These are phyloP conservation scores for Pygocentrus nattereri DNA, from an alignment of 2,797 vertebrate species.

Conservation along the genomic window DNA sequence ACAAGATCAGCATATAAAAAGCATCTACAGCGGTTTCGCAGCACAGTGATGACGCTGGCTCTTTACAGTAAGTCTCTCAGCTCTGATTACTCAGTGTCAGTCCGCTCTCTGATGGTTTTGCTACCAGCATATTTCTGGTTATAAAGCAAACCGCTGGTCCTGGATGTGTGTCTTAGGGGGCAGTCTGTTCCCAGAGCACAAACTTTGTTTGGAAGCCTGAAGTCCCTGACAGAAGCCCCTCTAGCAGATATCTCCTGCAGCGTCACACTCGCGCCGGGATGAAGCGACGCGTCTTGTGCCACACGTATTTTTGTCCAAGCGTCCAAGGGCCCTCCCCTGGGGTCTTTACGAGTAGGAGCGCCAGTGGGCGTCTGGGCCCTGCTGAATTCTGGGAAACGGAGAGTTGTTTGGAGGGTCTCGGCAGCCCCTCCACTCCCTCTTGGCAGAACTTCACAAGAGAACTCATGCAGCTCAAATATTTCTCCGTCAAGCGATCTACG, in stretches of 20 bases:
- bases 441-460: conserved; percentile 78
- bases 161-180: neutral
- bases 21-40: neutral
- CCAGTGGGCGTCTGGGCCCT: conserved; percentile 71
- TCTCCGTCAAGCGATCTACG: conserved; percentile 80
- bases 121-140: conserved; percentile 12
- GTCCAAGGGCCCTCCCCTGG: conserved; percentile 61
- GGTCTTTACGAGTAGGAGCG: conserved; percentile 67
- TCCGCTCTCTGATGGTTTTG: conserved; percentile 12
- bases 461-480: conserved; percentile 81
- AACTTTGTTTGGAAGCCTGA: neutral
- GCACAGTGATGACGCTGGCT: neutral
- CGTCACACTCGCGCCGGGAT: conserved; percentile 8
- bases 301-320: conserved; percentile 40
- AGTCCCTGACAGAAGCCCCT: conserved; percentile 28
- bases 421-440: conserved; percentile 72
- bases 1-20: neutral
- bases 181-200: neutral
- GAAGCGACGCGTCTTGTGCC: conserved; percentile 18
- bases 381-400: conserved; percentile 79
- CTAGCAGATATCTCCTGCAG: conserved; percentile 23
- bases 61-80: conserved; percentile 15
- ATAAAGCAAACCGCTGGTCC: neutral
- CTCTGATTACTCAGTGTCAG: neutral
- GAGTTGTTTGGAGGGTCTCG: conserved; percentile 80